phyloP scores from a whole-genome alignment of 2,888 invertebrate species.

The Uloborus plumipes region DNA sequence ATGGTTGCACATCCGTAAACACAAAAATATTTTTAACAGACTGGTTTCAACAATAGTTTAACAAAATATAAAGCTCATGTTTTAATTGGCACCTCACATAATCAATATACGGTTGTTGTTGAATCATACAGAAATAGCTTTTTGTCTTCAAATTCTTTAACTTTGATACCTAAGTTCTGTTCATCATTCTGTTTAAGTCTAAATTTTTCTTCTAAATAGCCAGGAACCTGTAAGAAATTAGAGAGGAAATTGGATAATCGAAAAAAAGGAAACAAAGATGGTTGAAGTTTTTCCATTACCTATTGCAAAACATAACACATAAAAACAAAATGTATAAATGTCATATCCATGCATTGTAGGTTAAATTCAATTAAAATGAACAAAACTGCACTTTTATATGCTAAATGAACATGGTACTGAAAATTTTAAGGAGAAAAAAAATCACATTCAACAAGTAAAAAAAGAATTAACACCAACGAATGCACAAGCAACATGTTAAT shows the following conservation, averaged over 20 bases:
- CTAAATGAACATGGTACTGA: no score
- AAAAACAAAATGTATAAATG: background rate
- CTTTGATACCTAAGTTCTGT: constrained; percentile 35
- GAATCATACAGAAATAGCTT: constrained; percentile 50
- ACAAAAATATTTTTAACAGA: no score
- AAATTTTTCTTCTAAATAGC: constrained; percentile 59
- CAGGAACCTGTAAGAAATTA: constrained; percentile 51
- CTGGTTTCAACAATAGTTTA: no score
- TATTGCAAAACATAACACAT: background rate
- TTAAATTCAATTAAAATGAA: no score
- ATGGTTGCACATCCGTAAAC: no score
- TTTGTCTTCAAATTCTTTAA: constrained; percentile 48
- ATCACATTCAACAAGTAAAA: no score
- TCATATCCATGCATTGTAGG: constrained; percentile 8
- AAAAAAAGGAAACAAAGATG: background rate
- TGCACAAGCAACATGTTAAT: no score
- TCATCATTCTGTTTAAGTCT: constrained; percentile 70
- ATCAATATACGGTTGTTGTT: constrained; percentile 44
- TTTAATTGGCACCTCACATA: background rate
- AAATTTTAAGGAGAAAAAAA: no score
- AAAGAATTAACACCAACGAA: no score
- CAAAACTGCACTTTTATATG: no score
- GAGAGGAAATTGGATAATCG: background rate
- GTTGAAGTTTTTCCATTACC: background rate
- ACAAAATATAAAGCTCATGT: constrained; percentile 2